Evolutionary conservation across 2,113 vertebrate genomes (phyloP), one percentile per base, ranked within the genome.

Genomic region (Cephalopterus ornatus): DNA sequence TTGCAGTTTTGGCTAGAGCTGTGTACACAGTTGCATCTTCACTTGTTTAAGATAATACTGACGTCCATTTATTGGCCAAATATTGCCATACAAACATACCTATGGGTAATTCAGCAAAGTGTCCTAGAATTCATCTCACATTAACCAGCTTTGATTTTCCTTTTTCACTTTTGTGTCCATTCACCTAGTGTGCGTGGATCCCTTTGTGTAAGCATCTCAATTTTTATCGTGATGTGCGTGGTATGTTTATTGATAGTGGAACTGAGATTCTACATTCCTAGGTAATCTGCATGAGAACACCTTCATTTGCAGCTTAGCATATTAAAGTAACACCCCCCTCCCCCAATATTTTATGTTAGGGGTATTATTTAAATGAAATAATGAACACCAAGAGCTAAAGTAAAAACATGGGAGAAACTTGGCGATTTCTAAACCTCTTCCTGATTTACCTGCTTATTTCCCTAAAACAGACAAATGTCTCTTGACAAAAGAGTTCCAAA

Each of bases 301-400:
- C 73, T 80, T 21, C 49, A 47, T 52, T 76, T 83, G 8, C 58
- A 85, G 28, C 2, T 77, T 62, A 66, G 17, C 8, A 44, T 32
- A 13, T n/a, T 47, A 65, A 78, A 46, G 12, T 8, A 63, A 55
- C 14, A 0, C 0, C 0, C 1, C 4, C 5, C 55, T 14, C 0
- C 0, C 1, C 2, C 3, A 4, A 4, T 50, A 49, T 55, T 27
- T 77, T 39, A 33, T 30, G 16, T n/a, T 61, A 37, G 12, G 11
- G 62, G 8, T 42, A 5, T 59, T 28, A 58, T 74, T 81, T 76
- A 79, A 79, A 73, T 68, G 10, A 79, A 49, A 53, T 52, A 67
- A 55, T 27, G 19, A 61, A 32, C 17, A 23, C 11, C 59, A 85
- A 73, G 23, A 50, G 28, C 14, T 66, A 4, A 11, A 39, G 23